phyloP scores from a whole-genome alignment of 2,797 vertebrate genomes.

The Helicolenus hilgendorfi region DNA sequence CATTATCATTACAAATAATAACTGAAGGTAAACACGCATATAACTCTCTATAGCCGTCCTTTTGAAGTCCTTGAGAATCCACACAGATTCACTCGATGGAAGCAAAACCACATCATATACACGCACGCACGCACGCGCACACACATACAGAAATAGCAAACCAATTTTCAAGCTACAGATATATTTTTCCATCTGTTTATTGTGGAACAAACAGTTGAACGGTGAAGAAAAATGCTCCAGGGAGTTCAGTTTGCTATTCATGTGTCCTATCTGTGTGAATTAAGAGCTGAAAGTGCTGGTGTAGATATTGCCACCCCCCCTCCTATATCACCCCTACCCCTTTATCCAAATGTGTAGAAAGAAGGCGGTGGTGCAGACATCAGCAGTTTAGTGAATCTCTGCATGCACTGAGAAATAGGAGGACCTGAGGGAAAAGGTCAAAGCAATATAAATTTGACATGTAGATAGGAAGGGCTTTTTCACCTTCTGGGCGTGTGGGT shows the following conservation, averaged over 20 bases:
- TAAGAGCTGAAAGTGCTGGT: slow-evolving; percentile 62
- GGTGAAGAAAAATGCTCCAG: slow-evolving; percentile 41
- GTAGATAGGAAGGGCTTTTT: slow-evolving; percentile 58
- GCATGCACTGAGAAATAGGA: slow-evolving; percentile 61
- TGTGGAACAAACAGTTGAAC: slow-evolving; percentile 31
- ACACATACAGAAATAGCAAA: neutral
- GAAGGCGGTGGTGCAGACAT: slow-evolving; percentile 70
- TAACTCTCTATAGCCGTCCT: slow-evolving; percentile 27
- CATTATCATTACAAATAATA: slow-evolving; percentile 59
- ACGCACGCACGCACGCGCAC: neutral
- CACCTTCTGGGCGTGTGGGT: slow-evolving; percentile 39
- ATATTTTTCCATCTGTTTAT: slow-evolving; percentile 51
- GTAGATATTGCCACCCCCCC: slow-evolving; percentile 37
- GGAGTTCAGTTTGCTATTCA: slow-evolving; percentile 57
- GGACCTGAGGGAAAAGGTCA: slow-evolving; percentile 80
- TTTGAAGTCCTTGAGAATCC: slow-evolving; percentile 58
- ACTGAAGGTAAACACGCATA: slow-evolving; percentile 39
- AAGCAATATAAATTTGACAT: slow-evolving; percentile 80
- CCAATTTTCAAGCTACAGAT: slow-evolving; percentile 46
- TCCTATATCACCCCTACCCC: neutral
- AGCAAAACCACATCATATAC: neutral
- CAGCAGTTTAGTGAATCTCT: slow-evolving; percentile 78
- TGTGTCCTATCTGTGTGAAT: slow-evolving; percentile 64
- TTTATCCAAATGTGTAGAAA: slow-evolving; percentile 72
- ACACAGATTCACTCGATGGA: neutral